Percentiles rank a stretch among this genome's conserved stretches.
phyloP scores from a whole-genome alignment of 2,888 invertebrate species.

The Stenotaenia linearis region DNA sequence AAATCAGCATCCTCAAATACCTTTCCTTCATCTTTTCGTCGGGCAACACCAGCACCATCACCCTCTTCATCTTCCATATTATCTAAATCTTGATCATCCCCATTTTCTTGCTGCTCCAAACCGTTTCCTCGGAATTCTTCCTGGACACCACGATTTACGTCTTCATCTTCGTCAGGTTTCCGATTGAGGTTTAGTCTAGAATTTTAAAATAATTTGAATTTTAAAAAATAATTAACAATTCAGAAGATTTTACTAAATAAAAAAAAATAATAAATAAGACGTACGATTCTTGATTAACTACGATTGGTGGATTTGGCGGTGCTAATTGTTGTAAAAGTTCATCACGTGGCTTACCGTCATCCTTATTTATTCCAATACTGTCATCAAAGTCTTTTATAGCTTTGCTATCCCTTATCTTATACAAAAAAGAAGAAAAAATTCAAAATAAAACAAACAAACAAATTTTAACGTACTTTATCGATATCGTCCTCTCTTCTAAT shows the following conservation, averaged over 20 bases:
- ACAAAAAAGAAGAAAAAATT: not conserved
- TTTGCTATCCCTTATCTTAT: not conserved
- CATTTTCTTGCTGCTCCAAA: slow-evolving; percentile 35
- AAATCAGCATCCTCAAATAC: slow-evolving; percentile 34
- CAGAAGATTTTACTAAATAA: not conserved
- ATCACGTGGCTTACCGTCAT: not conserved
- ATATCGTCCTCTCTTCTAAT: not conserved
- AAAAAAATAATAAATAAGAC: not conserved
- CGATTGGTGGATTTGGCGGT: not conserved
- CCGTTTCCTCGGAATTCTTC: slow-evolving; percentile 27
- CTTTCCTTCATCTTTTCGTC: slow-evolving; percentile 7
- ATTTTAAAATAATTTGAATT: not conserved
- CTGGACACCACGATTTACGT: not conserved
- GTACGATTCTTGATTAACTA: not conserved
- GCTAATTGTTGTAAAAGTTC: not conserved
- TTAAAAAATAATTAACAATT: not conserved
- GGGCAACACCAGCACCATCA: not conserved
- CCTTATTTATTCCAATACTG: not conserved
- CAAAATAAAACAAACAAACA: not conserved
- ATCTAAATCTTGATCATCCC: slow-evolving; percentile 33
- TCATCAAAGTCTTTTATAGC: not conserved
- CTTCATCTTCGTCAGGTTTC: slow-evolving; percentile 4
- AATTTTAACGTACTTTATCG: not conserved
- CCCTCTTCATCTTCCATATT: slow-evolving; percentile 34
- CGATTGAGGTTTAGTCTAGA: not conserved